Evolutionary conservation across 2,797 vertebrate species (phyloP).

Genomic region (Gouania willdenowi): DNA sequence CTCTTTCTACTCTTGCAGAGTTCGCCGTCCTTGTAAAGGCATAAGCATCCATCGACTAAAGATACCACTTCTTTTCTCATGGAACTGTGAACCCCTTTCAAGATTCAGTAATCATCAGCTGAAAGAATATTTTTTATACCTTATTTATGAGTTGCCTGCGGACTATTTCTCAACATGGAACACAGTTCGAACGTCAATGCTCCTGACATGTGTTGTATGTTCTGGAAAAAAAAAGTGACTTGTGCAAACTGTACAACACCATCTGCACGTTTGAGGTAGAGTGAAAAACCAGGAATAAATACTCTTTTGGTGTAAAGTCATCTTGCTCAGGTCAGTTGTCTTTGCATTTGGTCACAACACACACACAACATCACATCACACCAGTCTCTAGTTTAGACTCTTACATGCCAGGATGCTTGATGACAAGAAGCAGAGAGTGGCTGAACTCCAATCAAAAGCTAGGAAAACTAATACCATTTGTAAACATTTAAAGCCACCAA

Average conservation of each 20-base stretch:
- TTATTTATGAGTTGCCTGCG: constrained; percentile 80
- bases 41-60: constrained; percentile 77
- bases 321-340: constrained; percentile 26
- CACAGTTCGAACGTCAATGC: constrained; percentile 64
- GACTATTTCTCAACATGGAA: constrained; percentile 69
- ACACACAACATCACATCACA: not conserved
- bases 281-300: constrained; percentile 83
- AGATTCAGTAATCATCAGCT: constrained; percentile 72
- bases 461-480: too few species aligned
- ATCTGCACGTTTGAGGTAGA: constrained; percentile 76
- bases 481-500: too few species aligned
- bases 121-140: constrained; percentile 81
- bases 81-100: constrained; percentile 70
- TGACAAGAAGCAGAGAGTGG: constrained; percentile 22
- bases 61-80: constrained; percentile 67
- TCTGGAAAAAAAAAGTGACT: constrained; percentile 60
- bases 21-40: constrained; percentile 77
- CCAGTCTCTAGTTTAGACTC: not conserved
- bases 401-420: constrained; percentile 18
- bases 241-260: constrained; percentile 74
- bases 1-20: constrained; percentile 72
- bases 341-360: constrained; percentile 8
- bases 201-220: constrained; percentile 66
- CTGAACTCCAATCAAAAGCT: constrained; percentile 34
- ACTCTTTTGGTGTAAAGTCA: constrained; percentile 77